Conservation (phyloP, 2,888 invertebrate genomes). For the Pyrochroa serraticornis region DNA sequence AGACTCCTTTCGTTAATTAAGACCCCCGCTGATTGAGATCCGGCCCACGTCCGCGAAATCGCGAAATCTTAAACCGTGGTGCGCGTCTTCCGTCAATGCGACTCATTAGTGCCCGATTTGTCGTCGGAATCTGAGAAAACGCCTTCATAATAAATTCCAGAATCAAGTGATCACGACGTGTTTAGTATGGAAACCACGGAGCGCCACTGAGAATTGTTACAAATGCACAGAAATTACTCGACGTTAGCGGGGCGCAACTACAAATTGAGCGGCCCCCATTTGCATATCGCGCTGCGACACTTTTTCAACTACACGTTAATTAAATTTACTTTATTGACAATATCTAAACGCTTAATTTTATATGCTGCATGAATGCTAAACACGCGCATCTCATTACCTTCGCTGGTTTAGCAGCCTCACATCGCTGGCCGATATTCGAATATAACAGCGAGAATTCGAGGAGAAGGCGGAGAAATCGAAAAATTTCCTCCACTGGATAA, state of each 20-base stretch:
- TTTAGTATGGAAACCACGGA: conserved; percentile 38
- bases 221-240: conserved; percentile 34
- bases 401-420: neutral
- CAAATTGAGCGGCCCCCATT: conserved; percentile 36
- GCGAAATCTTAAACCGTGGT: conserved; percentile 19
- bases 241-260: conserved; percentile 31
- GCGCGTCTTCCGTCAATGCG: conserved; percentile 28
- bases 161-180: conserved; percentile 37
- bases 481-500: conserved; percentile 27
- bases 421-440: neutral
- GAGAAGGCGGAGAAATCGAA: conserved; percentile 24
- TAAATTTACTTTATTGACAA: conserved; percentile 44
- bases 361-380: conserved; percentile 37
- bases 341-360: conserved; percentile 42
- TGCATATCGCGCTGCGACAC: conserved; percentile 36
- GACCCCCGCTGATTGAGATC: conserved; percentile 2
- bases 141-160: conserved; percentile 36
- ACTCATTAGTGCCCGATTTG: conserved; percentile 35
- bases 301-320: conserved; percentile 38
- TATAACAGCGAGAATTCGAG: neutral
- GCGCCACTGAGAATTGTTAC: conserved; percentile 35
- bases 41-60: conserved; percentile 16
- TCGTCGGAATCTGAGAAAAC: conserved; percentile 30
- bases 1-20: no score
- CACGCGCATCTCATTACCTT: conserved; percentile 15